phyloP scores from a whole-genome alignment of 2,797 vertebrate genomes.

The Pipistrellus kuhlii region DNA sequence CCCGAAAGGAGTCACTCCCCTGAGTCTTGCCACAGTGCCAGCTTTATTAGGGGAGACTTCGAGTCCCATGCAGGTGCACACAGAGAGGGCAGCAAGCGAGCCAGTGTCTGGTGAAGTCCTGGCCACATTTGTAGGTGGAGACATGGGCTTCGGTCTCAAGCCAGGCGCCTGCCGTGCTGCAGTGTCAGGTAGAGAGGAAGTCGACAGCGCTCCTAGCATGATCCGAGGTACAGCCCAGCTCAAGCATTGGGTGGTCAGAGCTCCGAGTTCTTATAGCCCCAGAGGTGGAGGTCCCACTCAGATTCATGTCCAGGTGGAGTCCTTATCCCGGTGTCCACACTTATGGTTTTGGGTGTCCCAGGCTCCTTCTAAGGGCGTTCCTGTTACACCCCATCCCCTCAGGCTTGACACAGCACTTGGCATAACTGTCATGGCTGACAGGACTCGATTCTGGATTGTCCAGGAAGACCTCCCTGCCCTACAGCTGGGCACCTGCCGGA shows the following conservation, averaged over 20 bases:
- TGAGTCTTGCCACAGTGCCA: neutral
- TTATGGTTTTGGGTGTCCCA: neutral
- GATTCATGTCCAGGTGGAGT: neutral
- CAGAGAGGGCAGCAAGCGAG: neutral
- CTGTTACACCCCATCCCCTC: neutral
- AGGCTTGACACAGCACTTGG: neutral
- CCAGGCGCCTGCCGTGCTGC: neutral
- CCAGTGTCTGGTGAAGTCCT: neutral
- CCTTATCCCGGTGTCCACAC: neutral
- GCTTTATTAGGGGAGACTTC: neutral
- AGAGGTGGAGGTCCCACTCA: neutral
- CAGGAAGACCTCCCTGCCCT: neutral
- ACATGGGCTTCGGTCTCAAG: neutral
- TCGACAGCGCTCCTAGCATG: accelerated
- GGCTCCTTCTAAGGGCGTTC: neutral
- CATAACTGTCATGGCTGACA: neutral
- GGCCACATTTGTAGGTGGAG: neutral
- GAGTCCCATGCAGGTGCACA: neutral
- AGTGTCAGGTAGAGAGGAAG: neutral
- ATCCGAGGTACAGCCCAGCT: neutral
- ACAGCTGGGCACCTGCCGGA: neutral
- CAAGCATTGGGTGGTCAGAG: neutral
- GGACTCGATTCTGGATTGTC: neutral
- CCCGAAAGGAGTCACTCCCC: neutral
- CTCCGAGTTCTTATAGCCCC: neutral